Evolutionary conservation across 2,888 invertebrate species (phyloP).

Genomic region (Malachius bipustulatus): DNA sequence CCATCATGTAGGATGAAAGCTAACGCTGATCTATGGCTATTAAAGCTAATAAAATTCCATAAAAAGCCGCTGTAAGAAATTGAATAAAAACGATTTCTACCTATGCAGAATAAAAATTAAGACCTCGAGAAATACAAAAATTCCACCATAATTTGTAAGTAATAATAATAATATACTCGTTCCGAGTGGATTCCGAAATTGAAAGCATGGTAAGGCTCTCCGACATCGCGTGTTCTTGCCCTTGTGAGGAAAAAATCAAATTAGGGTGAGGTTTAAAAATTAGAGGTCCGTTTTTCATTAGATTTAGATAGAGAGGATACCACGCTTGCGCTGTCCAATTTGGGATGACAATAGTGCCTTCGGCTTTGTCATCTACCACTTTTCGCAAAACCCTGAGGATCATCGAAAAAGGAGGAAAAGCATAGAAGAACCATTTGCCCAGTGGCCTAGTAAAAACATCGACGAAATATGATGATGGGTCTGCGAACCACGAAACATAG

Average conservation of each 20-base stretch:
- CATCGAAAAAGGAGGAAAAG: constrained; percentile 15
- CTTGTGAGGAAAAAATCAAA: constrained; percentile 13
- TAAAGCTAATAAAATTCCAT: too few relatives aligned
- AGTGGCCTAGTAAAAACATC: constrained; percentile 19
- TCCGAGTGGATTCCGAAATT: constrained; percentile 10
- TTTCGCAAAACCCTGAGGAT: constrained; percentile 9
- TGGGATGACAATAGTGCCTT: constrained; percentile 10
- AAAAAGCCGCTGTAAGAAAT: too few relatives aligned
- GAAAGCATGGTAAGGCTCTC: constrained; percentile 12
- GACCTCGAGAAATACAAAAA: constrained; percentile 13
- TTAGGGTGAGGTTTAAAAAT: constrained; percentile 9
- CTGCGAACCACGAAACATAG: constrained; percentile 16
- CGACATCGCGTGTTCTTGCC: constrained; percentile 8
- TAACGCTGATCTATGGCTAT: too few relatives aligned
- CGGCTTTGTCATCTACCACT: constrained; percentile 8
- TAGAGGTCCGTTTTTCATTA: constrained; percentile 5
- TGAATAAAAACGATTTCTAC: not conserved
- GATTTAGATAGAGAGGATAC: constrained; percentile 6
- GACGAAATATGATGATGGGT: constrained; percentile 17
- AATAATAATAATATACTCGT: constrained; percentile 7
- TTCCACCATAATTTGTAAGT: constrained; percentile 9
- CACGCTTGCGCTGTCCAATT: constrained; percentile 7
- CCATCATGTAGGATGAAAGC: too few relatives aligned
- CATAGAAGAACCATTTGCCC: constrained; percentile 14
- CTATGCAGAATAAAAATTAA: constrained; percentile 8